phyloP scores from a whole-genome alignment of 2,888 invertebrate species.

The Mimumesa dahlbomi region DNA sequence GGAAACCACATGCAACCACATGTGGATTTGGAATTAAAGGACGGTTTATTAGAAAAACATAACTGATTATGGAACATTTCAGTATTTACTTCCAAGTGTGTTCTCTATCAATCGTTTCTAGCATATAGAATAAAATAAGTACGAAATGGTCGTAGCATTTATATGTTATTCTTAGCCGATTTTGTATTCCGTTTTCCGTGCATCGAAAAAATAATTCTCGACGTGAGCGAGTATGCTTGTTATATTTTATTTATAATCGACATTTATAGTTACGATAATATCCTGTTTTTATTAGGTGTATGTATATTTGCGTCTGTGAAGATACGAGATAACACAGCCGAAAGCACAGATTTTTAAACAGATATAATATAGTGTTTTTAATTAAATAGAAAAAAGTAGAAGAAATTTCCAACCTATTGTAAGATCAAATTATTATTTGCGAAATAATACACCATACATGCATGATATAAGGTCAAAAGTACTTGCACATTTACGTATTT shows the following conservation, averaged over 20 bases:
- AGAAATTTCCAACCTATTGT: slow-evolving; percentile 15
- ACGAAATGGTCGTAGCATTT: not conserved
- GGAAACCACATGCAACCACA: slow-evolving; percentile 52
- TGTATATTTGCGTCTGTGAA: not conserved
- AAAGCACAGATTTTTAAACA: not conserved
- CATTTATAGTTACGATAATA: not conserved
- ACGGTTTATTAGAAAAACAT: slow-evolving; percentile 38
- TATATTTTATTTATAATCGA: slow-evolving; percentile 15
- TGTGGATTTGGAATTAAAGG: slow-evolving; percentile 52
- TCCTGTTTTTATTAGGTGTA: not conserved
- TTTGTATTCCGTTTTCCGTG: not conserved
- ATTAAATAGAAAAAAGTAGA: slow-evolving; percentile 6
- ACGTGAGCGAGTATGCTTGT: not conserved
- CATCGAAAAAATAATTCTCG: slow-evolving; percentile 12
- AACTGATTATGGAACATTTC: slow-evolving; percentile 3
- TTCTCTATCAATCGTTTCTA: not conserved
- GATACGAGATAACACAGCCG: not conserved
- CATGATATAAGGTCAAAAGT: not conserved
- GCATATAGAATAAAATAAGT: not conserved
- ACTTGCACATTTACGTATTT: not conserved
- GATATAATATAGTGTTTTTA: not conserved
- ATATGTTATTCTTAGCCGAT: not conserved
- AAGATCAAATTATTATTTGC: not conserved
- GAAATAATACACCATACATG: slow-evolving; percentile 1
- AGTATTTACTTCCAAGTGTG: not conserved